Percentiles rank a stretch among this genome's conserved stretches.
phyloP scores from a whole-genome alignment of 2,888 invertebrate genomes.

The Napeogenes sylphis region DNA sequence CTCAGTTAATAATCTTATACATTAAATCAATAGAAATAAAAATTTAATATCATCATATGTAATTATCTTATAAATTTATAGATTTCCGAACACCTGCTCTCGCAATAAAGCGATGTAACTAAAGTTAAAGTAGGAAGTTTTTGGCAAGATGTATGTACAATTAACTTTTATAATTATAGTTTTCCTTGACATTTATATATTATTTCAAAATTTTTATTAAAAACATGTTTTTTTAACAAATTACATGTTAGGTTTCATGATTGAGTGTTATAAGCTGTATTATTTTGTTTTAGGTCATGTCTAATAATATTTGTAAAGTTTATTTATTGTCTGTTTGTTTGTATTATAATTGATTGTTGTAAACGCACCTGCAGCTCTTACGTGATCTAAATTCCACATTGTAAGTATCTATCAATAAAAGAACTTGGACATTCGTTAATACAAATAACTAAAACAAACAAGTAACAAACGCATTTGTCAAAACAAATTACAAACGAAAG shows the following conservation, averaged over 20 bases:
- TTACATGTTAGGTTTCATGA: not conserved
- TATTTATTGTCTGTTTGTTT: no score
- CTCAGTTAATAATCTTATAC: not conserved
- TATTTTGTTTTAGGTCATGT: no score
- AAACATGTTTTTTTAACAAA: constrained; percentile 15
- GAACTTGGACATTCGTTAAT: no score
- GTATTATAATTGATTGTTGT: no score
- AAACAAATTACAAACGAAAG: constrained; percentile 49
- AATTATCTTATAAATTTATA: constrained; percentile 33
- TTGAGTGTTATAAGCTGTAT: not conserved
- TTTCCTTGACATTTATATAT: constrained; percentile 53
- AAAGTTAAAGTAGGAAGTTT: constrained; percentile 26
- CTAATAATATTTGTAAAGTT: no score
- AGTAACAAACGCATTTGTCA: constrained; percentile 39
- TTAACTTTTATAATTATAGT: constrained; percentile 33
- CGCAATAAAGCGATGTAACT: constrained; percentile 18
- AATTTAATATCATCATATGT: constrained; percentile 18
- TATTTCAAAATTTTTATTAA: constrained; percentile 14
- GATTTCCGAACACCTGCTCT: constrained; percentile 29
- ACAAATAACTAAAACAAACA: constrained; percentile 23
- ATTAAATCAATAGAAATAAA: constrained; percentile 22
- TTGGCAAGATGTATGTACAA: constrained; percentile 22
- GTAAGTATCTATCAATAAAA: no score
- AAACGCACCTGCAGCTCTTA: no score
- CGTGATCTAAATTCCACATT: no score